Conservation (phyloP, 2,888 invertebrate species). For the Apodemia mormo region DNA sequence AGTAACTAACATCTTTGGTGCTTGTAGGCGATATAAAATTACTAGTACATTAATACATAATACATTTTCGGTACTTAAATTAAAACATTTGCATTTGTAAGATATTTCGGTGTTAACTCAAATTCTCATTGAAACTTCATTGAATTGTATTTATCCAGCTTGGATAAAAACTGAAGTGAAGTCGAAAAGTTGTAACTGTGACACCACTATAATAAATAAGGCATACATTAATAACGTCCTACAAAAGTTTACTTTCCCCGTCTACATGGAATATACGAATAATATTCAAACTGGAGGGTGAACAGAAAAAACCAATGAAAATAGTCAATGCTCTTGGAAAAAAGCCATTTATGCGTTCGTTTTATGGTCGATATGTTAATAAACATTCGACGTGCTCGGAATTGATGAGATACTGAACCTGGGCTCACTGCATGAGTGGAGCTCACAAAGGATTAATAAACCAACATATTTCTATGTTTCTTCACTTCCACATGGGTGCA, state of each 20-base stretch:
- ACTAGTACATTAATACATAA: too few relatives aligned
- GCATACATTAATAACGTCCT: too few relatives aligned
- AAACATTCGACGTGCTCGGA: slow-evolving; percentile 70
- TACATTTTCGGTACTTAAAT: too few relatives aligned
- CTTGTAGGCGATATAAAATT: too few relatives aligned
- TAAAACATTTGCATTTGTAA: too few relatives aligned
- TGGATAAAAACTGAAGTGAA: too few relatives aligned
- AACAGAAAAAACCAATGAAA: slow-evolving; percentile 52
- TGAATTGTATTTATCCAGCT: too few relatives aligned
- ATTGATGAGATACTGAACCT: slow-evolving; percentile 52
- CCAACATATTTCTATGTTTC: slow-evolving; percentile 19
- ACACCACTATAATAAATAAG: background rate
- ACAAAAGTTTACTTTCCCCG: background rate
- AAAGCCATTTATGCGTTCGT: slow-evolving; percentile 63
- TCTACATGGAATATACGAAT: slow-evolving; percentile 30
- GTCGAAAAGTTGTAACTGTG: too few relatives aligned
- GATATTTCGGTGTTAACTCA: too few relatives aligned
- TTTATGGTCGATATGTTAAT: slow-evolving; percentile 76
- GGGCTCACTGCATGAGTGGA: slow-evolving; percentile 36
- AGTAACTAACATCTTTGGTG: too few relatives aligned
- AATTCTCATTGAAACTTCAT: too few relatives aligned
- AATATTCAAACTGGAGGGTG: slow-evolving; percentile 36
- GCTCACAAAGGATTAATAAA: slow-evolving; percentile 39
- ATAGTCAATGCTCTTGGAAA: slow-evolving; percentile 59
- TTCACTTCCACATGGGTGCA: slow-evolving; percentile 14